Percentiles rank a stretch among this genome's conserved stretches.
phyloP scores from a whole-genome alignment of 2,113 vertebrate species.

The Arvicanthis niloticus region DNA sequence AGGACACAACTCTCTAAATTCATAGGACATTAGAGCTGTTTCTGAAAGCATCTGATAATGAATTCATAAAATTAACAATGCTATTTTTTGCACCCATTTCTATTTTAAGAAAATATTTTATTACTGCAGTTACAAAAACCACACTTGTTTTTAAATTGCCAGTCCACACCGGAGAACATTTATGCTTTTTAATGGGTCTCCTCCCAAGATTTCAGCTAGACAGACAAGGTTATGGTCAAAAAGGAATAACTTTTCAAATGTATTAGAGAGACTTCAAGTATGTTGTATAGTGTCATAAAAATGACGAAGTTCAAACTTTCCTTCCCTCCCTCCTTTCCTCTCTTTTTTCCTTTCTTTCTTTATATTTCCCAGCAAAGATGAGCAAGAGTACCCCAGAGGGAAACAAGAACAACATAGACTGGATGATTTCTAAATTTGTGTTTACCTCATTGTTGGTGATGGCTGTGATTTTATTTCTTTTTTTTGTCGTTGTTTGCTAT shows the following conservation, averaged over 20 bases:
- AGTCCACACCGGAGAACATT: conserved; percentile 61
- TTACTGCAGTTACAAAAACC: conserved; percentile 64
- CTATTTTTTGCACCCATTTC: conserved; percentile 82
- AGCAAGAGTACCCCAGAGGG: neutral
- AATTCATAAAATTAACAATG: conserved; percentile 75
- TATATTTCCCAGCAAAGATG: conserved; percentile 9
- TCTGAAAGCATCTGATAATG: conserved; percentile 76
- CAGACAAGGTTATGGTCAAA: conserved; percentile 70
- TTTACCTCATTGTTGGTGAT: neutral
- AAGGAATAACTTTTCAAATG: conserved; percentile 71
- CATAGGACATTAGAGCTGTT: conserved; percentile 62
- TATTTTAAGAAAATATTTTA: conserved; percentile 75
- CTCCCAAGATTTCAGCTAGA: conserved; percentile 79
- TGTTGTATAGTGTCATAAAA: conserved; percentile 70
- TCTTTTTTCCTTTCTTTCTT: too few species aligned
- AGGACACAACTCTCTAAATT: conserved; percentile 71
- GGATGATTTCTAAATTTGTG: neutral
- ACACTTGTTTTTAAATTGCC: conserved; percentile 75
- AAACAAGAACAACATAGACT: neutral
- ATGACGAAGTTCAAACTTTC: conserved; percentile 23
- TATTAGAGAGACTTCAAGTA: conserved; percentile 70
- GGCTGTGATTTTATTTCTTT: neutral
- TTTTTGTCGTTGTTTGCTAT: neutral
- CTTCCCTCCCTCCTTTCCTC: neutral
- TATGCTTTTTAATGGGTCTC: conserved; percentile 63